phyloP scores from a whole-genome alignment of 2,113 vertebrate species.

The Nibea coibor region DNA sequence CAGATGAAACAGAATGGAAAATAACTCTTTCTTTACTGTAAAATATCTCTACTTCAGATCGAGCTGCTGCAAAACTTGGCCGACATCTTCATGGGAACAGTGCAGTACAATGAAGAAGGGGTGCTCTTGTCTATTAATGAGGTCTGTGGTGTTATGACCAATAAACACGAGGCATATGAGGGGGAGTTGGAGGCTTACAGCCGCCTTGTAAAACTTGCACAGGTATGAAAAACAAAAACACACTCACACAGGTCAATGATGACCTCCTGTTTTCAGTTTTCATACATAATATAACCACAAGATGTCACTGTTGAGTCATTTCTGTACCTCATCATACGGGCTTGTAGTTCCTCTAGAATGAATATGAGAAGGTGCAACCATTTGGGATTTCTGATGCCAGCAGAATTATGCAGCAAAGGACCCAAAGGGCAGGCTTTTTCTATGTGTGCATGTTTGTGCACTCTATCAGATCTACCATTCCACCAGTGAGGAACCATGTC shows the following conservation, averaged over 20 bases:
- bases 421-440: too few species aligned
- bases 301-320: conserved; percentile 53
- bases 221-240: conserved; percentile 66
- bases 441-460: not conserved
- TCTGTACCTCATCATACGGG: not conserved
- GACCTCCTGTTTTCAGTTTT: not conserved
- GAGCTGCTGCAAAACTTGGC: conserved; percentile 85
- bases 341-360: too few species aligned
- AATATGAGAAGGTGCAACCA: not conserved
- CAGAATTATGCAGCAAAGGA: not conserved
- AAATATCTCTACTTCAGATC: not conserved
- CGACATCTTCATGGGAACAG: conserved; percentile 83
- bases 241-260: not conserved
- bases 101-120: conserved; percentile 87
- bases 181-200: conserved; percentile 56
- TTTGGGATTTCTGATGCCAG: not conserved
- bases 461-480: conserved; percentile 75
- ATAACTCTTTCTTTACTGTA: not conserved
- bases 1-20: not conserved
- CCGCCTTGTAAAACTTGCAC: conserved; percentile 71
- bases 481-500: conserved; percentile 69
- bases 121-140: conserved; percentile 70
- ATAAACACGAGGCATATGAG: conserved; percentile 36
- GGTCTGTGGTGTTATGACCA: conserved; percentile 84
- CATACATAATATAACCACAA: conserved; percentile 35